A percentile compares a stretch with the other conserved stretches of the same genome.
These are phyloP conservation scores for Hemicordylus capensis DNA, from an alignment of 2,113 vertebrate genomes.

Conservation along the genomic window DNA sequence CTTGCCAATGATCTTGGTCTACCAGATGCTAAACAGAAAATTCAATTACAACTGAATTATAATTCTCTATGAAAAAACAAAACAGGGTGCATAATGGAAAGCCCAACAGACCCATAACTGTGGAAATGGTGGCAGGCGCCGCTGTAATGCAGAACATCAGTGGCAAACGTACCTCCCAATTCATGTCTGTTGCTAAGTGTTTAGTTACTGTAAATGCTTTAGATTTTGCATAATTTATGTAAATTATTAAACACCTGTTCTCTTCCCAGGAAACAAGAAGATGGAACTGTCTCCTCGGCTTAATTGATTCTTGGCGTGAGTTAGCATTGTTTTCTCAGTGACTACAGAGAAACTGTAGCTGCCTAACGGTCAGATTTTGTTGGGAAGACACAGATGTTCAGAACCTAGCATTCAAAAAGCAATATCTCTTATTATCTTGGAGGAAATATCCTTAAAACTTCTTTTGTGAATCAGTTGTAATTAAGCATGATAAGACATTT, in stretches of 20 bases:
- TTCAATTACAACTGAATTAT: conserved; percentile 57
- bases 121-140: conserved; percentile 30
- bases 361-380: conserved; percentile 66
- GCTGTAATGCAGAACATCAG: conserved; percentile 40
- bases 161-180: conserved; percentile 62
- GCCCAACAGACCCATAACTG: conserved; percentile 39
- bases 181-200: conserved; percentile 69
- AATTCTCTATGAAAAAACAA: conserved; percentile 46
- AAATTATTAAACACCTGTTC: conserved; percentile 81
- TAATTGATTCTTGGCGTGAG: conserved; percentile 74
- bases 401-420: conserved; percentile 49
- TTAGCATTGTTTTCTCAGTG: conserved; percentile 69
- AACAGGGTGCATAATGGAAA: conserved; percentile 53
- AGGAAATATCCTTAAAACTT: conserved; percentile 49
- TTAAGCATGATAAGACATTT: conserved; percentile 14
- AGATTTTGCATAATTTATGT: conserved; percentile 76
- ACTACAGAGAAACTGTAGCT: conserved; percentile 55
- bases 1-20: conserved; percentile 32
- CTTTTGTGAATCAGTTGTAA: conserved; percentile 42
- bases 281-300: conserved; percentile 64
- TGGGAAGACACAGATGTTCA: conserved; percentile 71
- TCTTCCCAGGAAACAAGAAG: conserved; percentile 72
- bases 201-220: conserved; percentile 70
- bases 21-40: conserved; percentile 34
- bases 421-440: conserved; percentile 18